These are phyloP conservation scores for Aurelia coerulea DNA, from an alignment of 30 jellyfish, hydroid and myxozoan species.

Conservation along the genomic window DNA sequence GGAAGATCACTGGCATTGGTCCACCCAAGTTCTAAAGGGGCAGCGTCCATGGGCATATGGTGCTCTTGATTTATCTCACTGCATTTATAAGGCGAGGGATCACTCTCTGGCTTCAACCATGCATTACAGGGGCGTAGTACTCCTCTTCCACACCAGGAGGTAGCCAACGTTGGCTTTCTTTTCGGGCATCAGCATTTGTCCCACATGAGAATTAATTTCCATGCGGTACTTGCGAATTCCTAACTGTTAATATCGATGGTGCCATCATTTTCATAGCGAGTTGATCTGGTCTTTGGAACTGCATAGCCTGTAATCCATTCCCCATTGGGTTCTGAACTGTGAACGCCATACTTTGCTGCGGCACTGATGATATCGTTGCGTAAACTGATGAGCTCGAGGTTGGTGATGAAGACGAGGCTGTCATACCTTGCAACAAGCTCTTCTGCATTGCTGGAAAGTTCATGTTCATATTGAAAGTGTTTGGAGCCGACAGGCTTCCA, in stretches of 20 bases:
- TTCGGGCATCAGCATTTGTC: too few relatives aligned
- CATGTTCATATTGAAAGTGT: slow-evolving; percentile 83
- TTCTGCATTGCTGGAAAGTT: slow-evolving; percentile 87
- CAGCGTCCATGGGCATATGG: too few relatives aligned
- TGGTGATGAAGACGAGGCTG: slow-evolving; percentile 87
- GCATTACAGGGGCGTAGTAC: too few relatives aligned
- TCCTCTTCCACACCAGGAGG: too few relatives aligned
- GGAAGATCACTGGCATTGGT: too few relatives aligned
- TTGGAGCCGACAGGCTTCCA: slow-evolving; percentile 64
- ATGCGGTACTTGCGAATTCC: slow-evolving; percentile 94
- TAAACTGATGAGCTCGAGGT: slow-evolving; percentile 80
- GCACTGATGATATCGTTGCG: slow-evolving; percentile 87
- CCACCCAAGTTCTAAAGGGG: too few relatives aligned
- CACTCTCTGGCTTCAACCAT: too few relatives aligned
- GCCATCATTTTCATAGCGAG: slow-evolving; percentile 98
- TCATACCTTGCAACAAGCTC: slow-evolving; percentile 76
- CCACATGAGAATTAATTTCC: slow-evolving; percentile 60
- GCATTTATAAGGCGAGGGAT: too few relatives aligned
- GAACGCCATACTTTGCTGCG: slow-evolving; percentile 88
- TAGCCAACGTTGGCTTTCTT: too few relatives aligned
- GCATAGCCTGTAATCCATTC: slow-evolving; percentile 86
- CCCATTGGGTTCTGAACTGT: slow-evolving; percentile 87
- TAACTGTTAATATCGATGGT: slow-evolving; percentile 74
- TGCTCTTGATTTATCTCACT: too few relatives aligned
- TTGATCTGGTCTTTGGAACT: slow-evolving; percentile 94